Evolutionary conservation across 2,113 vertebrate species (phyloP), one percentile per base, ranked within the genome.

Genomic region (human (Homo sapiens)): DNA sequence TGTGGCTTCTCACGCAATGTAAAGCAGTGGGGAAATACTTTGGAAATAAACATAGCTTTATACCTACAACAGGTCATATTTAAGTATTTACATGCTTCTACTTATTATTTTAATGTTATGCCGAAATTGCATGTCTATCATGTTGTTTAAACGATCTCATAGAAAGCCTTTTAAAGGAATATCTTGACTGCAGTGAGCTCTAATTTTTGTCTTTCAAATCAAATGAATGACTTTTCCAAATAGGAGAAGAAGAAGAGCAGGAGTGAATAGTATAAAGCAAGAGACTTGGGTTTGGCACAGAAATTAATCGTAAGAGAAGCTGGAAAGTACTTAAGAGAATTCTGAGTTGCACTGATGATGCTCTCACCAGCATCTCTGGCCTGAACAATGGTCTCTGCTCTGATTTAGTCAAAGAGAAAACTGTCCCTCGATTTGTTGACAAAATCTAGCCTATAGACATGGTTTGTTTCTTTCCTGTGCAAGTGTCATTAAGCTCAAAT

Each of bases 161-260:
- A 18, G 2, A 87, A 35, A 17, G 27, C 8, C 4, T 85, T 81
- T 70, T 43, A 27, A 91, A 68, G 82, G 45, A 87, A 48, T 80
- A 59, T 2, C 2, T 52, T 89, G 40, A 68, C 22, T 82, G 20
- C 6, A 32, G 12, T 87, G 66, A 93, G 10, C 50, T 96, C 78
- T 76, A 87, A 84, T 79, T 80, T 68, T 85, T n/a, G 38, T 55
- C 32, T 81, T 96, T 79, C 52, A 68, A 89, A 95, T 96, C 32
- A 95, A 93, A 70, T 45, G 45, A 64, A 87, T 6, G 52, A n/a
- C 43, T 57, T 93, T 52, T 30, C 48, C 52, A 13, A 85, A 43
- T 5, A 38, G 61, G 0, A 95, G 13, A 79, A 43, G 14, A 78
- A 35, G 22, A 84, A 32, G 40, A 92, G 14, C 23, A 79, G 32